phyloP scores from a whole-genome alignment of 1,140 invertebrate species.

The Gryon sp. region DNA sequence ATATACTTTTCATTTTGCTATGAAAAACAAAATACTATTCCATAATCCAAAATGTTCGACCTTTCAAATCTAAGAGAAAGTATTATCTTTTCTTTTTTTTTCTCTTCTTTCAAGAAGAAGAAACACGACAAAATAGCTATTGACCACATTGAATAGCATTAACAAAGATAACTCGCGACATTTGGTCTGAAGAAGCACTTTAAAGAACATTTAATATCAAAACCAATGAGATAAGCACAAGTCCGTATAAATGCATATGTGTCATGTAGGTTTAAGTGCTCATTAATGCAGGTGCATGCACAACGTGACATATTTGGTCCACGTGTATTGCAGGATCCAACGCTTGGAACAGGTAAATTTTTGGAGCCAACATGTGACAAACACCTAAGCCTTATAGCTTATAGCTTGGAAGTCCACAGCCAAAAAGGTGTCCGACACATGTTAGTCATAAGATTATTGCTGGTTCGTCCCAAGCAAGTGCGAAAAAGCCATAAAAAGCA shows the following conservation, averaged over 20 bases:
- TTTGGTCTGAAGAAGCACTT: too few relatives aligned
- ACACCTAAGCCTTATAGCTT: conserved; percentile 51
- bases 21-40: too few relatives aligned
- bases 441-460: conserved; percentile 47
- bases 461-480: conserved; percentile 4
- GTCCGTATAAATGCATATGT: background rate
- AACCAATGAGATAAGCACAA: background rate
- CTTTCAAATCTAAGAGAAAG: too few relatives aligned
- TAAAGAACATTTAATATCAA: too few relatives aligned
- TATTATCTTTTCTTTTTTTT: too few relatives aligned
- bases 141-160: too few relatives aligned
- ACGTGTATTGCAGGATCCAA: conserved; percentile 68
- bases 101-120: too few relatives aligned
- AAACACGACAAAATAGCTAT: too few relatives aligned
- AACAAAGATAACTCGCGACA: too few relatives aligned
- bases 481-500: background rate
- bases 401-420: conserved; percentile 14
- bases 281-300: conserved; percentile 73
- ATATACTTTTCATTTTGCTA: too few relatives aligned
- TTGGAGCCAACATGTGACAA: conserved; percentile 66
- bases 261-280: conserved; percentile 27
- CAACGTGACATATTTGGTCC: conserved; percentile 40
- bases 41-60: too few relatives aligned
- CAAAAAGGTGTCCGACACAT: conserved; percentile 54
- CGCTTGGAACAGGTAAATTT: conserved; percentile 60